Evolutionary conservation across 2,113 vertebrate species (phyloP), one percentile per base, ranked within the genome.

Genomic region (Lanius ludovicianus): DNA sequence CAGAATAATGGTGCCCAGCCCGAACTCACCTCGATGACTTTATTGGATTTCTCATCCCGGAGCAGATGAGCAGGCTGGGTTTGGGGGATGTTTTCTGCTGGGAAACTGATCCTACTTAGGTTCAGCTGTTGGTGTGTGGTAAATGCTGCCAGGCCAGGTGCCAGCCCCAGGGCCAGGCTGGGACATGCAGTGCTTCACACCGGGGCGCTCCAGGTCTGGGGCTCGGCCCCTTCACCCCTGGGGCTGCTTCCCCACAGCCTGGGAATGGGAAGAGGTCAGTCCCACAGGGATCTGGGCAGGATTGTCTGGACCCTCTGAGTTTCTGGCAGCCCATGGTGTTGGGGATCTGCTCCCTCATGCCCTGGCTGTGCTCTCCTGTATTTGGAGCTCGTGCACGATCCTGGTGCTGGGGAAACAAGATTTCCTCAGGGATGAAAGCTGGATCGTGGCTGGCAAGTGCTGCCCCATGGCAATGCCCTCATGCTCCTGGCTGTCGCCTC

Each of bases 1-100:
- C 81, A 95, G 87, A 95, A 67, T 85, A 81, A 95, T 90, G 95
- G 90, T 52, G 57, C 50, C 74, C 87, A 57, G 87, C 75, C 92
- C n/a, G 16, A 68, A 46, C 49, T 94, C 95, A 77, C 94, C 52
- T 59, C 69, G 22, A 50, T 79, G 83, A 7, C 96, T 97, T 86
- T 49, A 90, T 94, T 42, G 73, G 85, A 56, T 93, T 93, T 60
- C 46, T 96, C 74, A 73, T 24, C 25, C 57, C 18, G 5, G 69
- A 71, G 88, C 67, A 82, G 84, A 91, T 10, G 37, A 89, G 84
- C 57, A 46, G 91, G 16, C 91, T 82, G 87, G 28, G 13, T 25
- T 67, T 47, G 39, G 46, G 57, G 57, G 16, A 0, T 80, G 55
- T 35, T 77, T 41, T 70, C 59, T 52, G 11, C 25, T 70, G 80